phyloP scores from a whole-genome alignment of 2,113 vertebrate species.

The Dunckerocampus dactyliophorus region DNA sequence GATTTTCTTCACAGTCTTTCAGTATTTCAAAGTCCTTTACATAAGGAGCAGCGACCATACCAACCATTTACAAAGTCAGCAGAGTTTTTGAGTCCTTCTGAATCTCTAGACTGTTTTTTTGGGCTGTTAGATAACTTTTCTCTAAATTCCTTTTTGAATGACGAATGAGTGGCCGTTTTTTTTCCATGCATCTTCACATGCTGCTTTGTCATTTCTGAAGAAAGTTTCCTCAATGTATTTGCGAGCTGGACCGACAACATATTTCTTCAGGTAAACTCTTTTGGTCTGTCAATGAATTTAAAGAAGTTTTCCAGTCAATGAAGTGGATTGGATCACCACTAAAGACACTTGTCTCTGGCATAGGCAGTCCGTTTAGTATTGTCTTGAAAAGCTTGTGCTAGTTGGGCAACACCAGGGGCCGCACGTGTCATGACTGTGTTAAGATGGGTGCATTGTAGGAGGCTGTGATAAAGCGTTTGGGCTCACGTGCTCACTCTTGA shows the following conservation, averaged over 20 bases:
- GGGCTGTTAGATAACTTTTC: conserved; percentile 6
- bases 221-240: conserved; percentile 12
- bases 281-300: no score
- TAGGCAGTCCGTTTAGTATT: conserved; percentile 15
- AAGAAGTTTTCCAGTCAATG: no score
- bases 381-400: conserved; percentile 22
- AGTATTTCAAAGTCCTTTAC: conserved; percentile 8
- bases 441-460: background rate
- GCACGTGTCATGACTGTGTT: background rate
- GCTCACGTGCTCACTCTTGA: conserved; percentile 5
- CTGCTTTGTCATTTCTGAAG: conserved; percentile 5
- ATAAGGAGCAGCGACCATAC: conserved; percentile 10
- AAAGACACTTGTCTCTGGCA: conserved; percentile 16
- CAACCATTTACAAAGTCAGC: conserved; percentile 12
- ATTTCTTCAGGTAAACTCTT: no score
- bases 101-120: conserved; percentile 11
- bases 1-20: conserved; percentile 21
- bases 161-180: conserved; percentile 18
- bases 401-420: background rate
- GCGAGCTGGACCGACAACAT: no score
- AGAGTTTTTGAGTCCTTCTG: background rate
- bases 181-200: conserved; percentile 10
- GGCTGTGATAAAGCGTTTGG: background rate
- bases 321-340: no score
- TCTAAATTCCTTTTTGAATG: background rate